A percentile compares a stretch with the other conserved stretches of the same genome.
These are phyloP conservation scores for Cepaea nemoralis DNA, from an alignment of 1,140 invertebrate species.

Conservation along the genomic window DNA sequence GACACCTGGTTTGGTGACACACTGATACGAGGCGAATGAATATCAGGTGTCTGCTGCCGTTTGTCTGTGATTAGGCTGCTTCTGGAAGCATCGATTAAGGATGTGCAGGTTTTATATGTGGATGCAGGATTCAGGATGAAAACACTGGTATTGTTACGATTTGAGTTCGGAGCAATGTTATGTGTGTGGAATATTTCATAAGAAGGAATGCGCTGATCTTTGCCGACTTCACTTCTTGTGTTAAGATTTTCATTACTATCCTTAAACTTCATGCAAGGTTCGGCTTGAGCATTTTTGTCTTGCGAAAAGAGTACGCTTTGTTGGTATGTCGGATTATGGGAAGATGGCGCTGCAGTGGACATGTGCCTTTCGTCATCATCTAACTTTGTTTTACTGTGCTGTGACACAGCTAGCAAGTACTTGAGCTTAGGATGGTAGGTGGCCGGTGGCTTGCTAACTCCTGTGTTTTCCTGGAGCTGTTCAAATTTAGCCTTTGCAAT, in stretches of 20 bases:
- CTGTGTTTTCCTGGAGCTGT: neutral
- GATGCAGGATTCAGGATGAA: slow-evolving; percentile 33
- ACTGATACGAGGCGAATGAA: slow-evolving; percentile 18
- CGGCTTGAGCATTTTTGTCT: slow-evolving; percentile 6
- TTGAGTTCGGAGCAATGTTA: neutral
- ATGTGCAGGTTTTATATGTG: slow-evolving; percentile 12
- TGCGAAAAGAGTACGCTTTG: slow-evolving; percentile 6
- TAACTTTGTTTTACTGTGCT: slow-evolving; percentile 16
- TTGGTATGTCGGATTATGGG: neutral
- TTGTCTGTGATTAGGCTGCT: neutral
- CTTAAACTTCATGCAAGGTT: neutral
- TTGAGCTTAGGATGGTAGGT: slow-evolving; percentile 39
- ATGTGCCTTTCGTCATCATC: neutral
- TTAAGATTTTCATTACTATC: neutral
- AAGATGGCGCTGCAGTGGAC: neutral
- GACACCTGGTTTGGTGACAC: neutral
- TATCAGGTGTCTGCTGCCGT: slow-evolving; percentile 11
- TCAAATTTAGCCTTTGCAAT: neutral
- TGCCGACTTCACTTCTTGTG: slow-evolving; percentile 26
- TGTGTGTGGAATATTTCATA: neutral
- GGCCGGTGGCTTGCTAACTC: neutral
- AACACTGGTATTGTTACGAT: neutral
- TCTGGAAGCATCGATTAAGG: neutral
- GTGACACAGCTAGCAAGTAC: slow-evolving; percentile 28
- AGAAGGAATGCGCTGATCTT: neutral